A percentile compares a stretch with the other conserved stretches of the same genome.
Conservation (phyloP, 2,888 invertebrate species). For the Spialia ferax region DNA sequence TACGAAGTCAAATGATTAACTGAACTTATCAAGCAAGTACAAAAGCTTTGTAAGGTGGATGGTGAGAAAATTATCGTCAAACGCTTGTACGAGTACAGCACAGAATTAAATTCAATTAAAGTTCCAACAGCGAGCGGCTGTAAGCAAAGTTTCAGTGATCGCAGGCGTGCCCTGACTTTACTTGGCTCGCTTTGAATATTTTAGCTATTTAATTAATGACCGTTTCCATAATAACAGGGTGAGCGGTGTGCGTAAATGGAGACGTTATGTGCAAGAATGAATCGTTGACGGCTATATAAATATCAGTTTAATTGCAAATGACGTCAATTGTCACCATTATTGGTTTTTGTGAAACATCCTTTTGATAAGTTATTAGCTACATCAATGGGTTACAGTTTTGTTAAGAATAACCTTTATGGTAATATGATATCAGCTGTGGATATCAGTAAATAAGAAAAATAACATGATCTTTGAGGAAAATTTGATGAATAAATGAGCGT, state of each 20-base stretch:
- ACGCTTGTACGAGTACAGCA: constrained; percentile 7
- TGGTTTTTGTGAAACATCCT: neutral
- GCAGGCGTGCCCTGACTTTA: constrained; percentile 14
- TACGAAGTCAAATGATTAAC: neutral
- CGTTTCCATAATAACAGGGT: neutral
- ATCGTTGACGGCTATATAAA: neutral
- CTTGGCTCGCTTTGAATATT: constrained; percentile 15
- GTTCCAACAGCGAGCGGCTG: neutral
- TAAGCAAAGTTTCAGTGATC: constrained; percentile 1
- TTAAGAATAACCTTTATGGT: too few relatives aligned
- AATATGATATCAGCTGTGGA: too few relatives aligned
- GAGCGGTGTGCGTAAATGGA: neutral
- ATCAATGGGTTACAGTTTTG: too few relatives aligned
- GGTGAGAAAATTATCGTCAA: neutral
- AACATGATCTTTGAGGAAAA: too few relatives aligned
- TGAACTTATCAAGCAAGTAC: neutral
- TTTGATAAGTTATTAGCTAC: neutral
- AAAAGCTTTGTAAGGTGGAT: neutral
- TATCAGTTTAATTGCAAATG: neutral
- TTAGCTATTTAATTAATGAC: constrained; percentile 7
- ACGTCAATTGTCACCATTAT: neutral
- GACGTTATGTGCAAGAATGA: neutral
- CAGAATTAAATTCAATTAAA: constrained; percentile 26
- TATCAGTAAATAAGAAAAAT: too few relatives aligned
- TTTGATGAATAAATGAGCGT: neutral